Evolutionary conservation across 2,797 vertebrate genomes (phyloP).

Genomic region (Enteromius viviparus): DNA sequence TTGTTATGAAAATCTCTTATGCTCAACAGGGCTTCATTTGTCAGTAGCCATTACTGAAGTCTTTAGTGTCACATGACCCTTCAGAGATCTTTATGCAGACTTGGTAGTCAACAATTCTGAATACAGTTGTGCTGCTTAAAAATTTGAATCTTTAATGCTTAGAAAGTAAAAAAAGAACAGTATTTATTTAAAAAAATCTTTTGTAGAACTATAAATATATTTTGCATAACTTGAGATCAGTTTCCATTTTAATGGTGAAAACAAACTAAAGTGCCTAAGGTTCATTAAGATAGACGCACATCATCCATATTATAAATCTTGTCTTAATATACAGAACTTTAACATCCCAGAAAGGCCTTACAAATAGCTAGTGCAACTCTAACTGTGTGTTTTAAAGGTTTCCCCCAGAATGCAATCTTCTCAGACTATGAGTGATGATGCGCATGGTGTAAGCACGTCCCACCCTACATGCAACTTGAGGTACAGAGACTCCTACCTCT

Average conservation of each 20-base stretch:
- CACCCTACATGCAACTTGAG: conserved; percentile 65
- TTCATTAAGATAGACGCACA: background rate
- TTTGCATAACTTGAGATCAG: background rate
- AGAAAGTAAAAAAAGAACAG: background rate
- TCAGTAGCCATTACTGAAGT: background rate
- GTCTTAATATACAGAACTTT: background rate
- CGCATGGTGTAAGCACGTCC: conserved; percentile 56
- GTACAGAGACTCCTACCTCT: conserved; percentile 85
- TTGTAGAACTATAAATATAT: background rate
- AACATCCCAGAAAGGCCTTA: background rate
- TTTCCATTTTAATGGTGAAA: too few relatives aligned
- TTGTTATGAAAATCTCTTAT: background rate
- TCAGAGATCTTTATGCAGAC: background rate
- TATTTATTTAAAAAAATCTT: background rate
- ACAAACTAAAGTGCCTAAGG: background rate
- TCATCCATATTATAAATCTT: background rate
- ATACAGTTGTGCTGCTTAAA: background rate
- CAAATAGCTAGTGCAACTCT: background rate
- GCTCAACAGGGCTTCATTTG: background rate
- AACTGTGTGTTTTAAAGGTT: conserved; percentile 36
- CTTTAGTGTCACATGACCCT: background rate
- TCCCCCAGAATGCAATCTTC: conserved; percentile 46
- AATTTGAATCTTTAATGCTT: background rate
- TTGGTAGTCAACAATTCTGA: background rate
- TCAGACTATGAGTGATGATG: conserved; percentile 67